These are phyloP conservation scores for Ammodytes dubius DNA, from an alignment of 2,113 vertebrate species.

Conservation along the genomic window DNA sequence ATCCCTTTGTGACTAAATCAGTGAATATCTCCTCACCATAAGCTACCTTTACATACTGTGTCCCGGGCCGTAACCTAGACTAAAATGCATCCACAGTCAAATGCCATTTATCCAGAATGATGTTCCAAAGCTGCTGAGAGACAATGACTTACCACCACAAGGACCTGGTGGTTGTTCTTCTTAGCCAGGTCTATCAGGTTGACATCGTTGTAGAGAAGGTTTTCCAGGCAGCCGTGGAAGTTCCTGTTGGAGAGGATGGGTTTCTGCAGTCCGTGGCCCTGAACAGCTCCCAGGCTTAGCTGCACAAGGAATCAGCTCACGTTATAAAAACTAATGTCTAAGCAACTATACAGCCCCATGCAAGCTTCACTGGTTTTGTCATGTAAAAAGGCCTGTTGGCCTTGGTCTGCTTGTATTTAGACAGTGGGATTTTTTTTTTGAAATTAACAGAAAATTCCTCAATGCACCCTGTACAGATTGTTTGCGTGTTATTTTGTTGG, in stretches of 20 bases:
- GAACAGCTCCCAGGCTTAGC: constrained; percentile 94
- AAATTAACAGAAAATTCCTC: no score
- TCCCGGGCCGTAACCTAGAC: neutral
- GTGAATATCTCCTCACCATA: no score
- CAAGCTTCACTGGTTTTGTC: neutral
- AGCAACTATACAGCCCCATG: no score
- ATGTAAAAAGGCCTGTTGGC: no score
- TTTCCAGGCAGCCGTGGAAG: constrained; percentile 96
- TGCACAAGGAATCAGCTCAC: constrained; percentile 70
- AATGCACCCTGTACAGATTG: neutral
- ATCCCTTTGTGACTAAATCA: no score
- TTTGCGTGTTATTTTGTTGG: neutral
- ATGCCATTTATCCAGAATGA: neutral
- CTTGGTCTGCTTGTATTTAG: neutral
- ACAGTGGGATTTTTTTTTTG: neutral
- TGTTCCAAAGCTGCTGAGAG: neutral
- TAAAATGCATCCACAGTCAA: neutral
- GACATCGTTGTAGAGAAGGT: constrained; percentile 90
- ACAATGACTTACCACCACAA: constrained; percentile 85
- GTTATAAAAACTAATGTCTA: neutral
- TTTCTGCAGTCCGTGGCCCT: constrained; percentile 87
- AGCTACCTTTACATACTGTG: neutral
- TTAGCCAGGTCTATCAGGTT: constrained; percentile 90
- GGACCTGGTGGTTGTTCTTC: constrained; percentile 85
- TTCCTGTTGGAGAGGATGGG: constrained; percentile 84